These are phyloP conservation scores for Xenus cinereus DNA, from an alignment of 2,113 vertebrate species.

Conservation along the genomic window DNA sequence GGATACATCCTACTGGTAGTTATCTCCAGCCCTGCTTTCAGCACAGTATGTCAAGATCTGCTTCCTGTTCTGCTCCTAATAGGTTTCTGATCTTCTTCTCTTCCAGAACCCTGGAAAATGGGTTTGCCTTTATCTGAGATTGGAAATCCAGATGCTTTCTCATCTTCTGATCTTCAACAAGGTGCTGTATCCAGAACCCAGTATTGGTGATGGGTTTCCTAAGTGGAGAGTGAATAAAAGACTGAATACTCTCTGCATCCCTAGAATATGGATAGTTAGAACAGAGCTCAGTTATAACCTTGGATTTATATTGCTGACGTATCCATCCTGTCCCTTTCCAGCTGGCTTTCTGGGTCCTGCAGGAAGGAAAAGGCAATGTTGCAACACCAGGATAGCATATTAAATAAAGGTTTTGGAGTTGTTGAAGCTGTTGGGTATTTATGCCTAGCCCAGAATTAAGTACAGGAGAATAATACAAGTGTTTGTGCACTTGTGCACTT, in stretches of 20 bases:
- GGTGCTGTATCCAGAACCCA: neutral
- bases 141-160: too few relatives aligned
- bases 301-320: neutral
- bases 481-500: neutral
- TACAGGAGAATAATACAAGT: neutral
- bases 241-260: neutral
- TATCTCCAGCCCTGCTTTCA: neutral
- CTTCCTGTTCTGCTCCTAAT: too few relatives aligned
- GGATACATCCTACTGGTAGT: neutral
- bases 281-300: neutral
- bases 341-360: neutral
- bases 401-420: neutral
- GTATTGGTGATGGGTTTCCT: neutral
- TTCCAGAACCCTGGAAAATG: too few relatives aligned
- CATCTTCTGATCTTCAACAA: too few relatives aligned
- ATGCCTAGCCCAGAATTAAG: neutral
- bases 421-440: neutral
- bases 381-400: neutral
- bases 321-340: neutral
- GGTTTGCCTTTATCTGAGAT: too few relatives aligned
- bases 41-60: neutral
- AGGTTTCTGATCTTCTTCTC: neutral
- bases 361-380: neutral
- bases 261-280: neutral
- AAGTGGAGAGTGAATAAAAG: neutral